Evolutionary conservation across 2,797 vertebrate genomes (phyloP).

Genomic region (Acomys russatus): DNA sequence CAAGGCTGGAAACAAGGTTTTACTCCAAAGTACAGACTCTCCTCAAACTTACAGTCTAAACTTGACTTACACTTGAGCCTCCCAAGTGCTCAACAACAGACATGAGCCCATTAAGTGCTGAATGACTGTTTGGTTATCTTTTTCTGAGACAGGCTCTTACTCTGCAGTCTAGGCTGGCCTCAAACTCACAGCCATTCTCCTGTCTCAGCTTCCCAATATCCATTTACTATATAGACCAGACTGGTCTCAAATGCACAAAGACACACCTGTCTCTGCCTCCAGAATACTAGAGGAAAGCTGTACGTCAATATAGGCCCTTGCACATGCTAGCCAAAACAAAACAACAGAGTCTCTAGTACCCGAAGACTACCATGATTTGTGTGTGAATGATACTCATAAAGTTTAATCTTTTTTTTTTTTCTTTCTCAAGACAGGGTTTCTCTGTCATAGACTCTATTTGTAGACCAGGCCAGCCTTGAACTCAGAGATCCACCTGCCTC

Average conservation of each 20-base stretch:
- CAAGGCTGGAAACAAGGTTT: background rate
- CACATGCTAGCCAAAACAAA: background rate
- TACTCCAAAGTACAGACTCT: background rate
- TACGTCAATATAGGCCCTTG: background rate
- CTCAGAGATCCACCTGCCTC: no score
- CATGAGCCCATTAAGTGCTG: background rate
- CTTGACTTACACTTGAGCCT: background rate
- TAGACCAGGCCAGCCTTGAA: no score
- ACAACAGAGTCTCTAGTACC: background rate
- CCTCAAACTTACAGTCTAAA: background rate
- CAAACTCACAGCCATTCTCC: background rate
- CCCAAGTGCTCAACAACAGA: background rate
- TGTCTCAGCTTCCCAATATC: background rate
- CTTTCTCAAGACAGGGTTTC: no score
- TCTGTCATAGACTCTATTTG: no score
- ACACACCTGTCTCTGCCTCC: background rate
- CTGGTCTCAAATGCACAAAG: background rate
- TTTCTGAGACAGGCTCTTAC: background rate
- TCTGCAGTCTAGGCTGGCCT: background rate
- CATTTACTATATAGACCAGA: background rate
- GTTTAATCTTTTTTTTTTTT: background rate
- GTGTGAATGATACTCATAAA: background rate
- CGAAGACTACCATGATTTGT: background rate
- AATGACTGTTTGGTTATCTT: background rate
- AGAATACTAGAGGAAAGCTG: background rate